Evolutionary conservation across 2,113 vertebrate species (phyloP).

Genomic region (Neopipo cinnamomea): DNA sequence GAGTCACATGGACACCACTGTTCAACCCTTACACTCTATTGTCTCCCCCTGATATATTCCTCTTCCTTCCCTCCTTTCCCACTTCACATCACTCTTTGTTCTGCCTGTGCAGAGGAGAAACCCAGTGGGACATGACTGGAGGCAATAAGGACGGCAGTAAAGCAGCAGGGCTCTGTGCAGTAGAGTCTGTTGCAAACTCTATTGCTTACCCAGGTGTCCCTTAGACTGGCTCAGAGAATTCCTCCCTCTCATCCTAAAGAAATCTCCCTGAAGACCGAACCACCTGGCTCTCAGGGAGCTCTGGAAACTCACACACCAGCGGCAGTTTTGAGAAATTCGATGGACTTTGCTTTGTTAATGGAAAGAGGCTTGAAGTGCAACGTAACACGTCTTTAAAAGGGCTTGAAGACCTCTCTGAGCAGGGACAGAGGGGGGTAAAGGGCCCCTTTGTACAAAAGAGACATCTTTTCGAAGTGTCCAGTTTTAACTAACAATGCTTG

Average conservation of each 20-base stretch:
- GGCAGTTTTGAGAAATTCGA: background rate
- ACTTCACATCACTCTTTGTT: slow-evolving; percentile 31
- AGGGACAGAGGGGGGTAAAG: background rate
- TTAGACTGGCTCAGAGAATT: background rate
- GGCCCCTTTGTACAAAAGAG: background rate
- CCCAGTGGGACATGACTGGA: slow-evolving; percentile 19
- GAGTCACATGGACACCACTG: background rate
- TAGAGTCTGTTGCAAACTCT: background rate
- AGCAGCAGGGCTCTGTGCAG: slow-evolving; percentile 3
- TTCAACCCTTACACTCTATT: background rate
- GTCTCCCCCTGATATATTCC: background rate
- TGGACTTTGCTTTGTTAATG: background rate
- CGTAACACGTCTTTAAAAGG: background rate
- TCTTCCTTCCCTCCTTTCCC: background rate
- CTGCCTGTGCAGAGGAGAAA: background rate
- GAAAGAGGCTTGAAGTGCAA: background rate
- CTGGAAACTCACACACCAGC: rapidly evolving
- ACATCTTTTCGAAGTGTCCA: background rate
- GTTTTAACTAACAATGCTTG: background rate
- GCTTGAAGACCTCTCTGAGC: background rate
- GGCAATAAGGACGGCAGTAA: slow-evolving; percentile 30
- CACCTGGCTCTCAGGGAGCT: background rate
- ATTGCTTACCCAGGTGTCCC: background rate
- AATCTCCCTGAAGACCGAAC: background rate
- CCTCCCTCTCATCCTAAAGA: background rate